These are phyloP conservation scores for Drosophila fuyamai DNA, from an alignment of 1,140 invertebrate species.

Conservation along the genomic window DNA sequence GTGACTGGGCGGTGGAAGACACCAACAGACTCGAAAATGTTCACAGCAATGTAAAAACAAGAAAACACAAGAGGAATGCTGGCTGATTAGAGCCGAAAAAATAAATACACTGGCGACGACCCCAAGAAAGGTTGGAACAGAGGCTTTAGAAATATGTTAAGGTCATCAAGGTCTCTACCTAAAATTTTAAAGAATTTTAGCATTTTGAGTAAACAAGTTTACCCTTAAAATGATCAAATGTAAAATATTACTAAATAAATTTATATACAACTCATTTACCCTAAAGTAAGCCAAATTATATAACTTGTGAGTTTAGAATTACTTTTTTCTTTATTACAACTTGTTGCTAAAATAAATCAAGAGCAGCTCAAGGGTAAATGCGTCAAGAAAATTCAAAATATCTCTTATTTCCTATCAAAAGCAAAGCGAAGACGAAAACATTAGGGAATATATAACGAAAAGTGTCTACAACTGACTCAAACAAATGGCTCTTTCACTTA, in stretches of 20 bases:
- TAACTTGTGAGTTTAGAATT: not conserved
- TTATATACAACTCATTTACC: too few relatives aligned
- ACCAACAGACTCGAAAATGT: constrained; percentile 46
- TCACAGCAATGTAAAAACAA: constrained; percentile 30
- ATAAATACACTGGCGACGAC: constrained; percentile 20
- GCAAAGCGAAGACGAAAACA: constrained; percentile 11
- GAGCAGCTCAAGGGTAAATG: not conserved
- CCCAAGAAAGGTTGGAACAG: constrained; percentile 2
- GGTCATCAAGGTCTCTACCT: not conserved
- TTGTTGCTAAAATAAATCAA: not conserved
- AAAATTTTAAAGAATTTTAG: not conserved
- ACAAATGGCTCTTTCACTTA: constrained; percentile 63
- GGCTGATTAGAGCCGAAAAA: constrained; percentile 18
- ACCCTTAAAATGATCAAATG: too few relatives aligned
- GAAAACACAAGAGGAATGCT: constrained; percentile 17
- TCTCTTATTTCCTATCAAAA: not conserved
- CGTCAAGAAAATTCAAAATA: not conserved
- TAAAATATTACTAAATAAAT: too few relatives aligned
- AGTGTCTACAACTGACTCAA: constrained; percentile 29
- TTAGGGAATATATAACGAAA: constrained; percentile 15
- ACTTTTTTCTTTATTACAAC: not conserved
- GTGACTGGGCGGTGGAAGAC: constrained; percentile 1
- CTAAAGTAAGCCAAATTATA: too few relatives aligned
- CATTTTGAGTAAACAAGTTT: too few relatives aligned
- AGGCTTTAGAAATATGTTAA: not conserved